Evolutionary conservation across 2,797 vertebrate genomes (phyloP), one percentile per base, ranked within the genome.

Genomic region (Mus minutoides): DNA sequence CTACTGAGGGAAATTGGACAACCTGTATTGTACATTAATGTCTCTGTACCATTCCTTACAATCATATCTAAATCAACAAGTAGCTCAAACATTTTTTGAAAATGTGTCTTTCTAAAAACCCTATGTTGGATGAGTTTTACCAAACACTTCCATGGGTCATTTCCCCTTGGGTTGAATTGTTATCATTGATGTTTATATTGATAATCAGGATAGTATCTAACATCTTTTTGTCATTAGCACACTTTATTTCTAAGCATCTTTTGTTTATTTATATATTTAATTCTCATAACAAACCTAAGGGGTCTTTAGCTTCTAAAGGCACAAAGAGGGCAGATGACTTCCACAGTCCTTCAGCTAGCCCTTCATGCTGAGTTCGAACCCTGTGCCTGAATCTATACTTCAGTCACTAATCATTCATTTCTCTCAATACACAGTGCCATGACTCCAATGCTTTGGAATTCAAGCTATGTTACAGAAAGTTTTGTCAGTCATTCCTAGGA

Each of bases 101-200:
- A 84, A 40, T 11, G 2, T 92, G 58, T 92, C 58, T 94, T 10
- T 52, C 40, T 77, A 80, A 94, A 94, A 96, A 90, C 64, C 7
- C 1, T 0, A 24, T 64, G 34, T 80, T 10, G 40, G 31, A 4
- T 87, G 54, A 83, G 62, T 78, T 82, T 94, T 80, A 69, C 56
- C 22, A 78, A 64, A 31, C 21, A 60, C 16, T 46, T 69, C 9
- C 54, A 8, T 69, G 56, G 26, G 5, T 49, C 8, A 79, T 60
- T 95, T 78, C 56, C 56, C 37, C 54, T 19, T n/a, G 12, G 71
- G 56, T 52, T 60, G 60, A 52, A 80, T 60, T 46, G 49, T 62
- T 89, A 10, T 24, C 22, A 79, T 21, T 75, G 58, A 86, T 90
- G 21, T 19, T 92, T 89, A 71, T 77, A 19, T 69, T 91, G 62